Base-by-base conservation (phyloP, 2,113 vertebrate species). In the Mystacornis crossleyi region DNA sequence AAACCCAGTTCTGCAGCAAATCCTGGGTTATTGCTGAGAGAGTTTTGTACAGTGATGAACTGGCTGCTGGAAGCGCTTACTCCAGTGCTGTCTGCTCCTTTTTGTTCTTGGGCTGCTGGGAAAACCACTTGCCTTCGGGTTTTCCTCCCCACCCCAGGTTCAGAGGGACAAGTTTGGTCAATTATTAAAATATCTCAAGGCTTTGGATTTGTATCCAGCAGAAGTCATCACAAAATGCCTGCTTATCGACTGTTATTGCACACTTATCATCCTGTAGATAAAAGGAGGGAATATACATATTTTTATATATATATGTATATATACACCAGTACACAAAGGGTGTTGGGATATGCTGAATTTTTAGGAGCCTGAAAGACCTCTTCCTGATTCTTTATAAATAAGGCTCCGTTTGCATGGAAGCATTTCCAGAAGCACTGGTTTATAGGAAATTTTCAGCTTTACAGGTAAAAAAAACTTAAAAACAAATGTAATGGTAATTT, bases 121-220 rank as follows among this genome's bases (percentile, higher is more conserved):
- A 87, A 81, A 88, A 64, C 17, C 2, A 0, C 54, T 80, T 77
- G 67, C 85, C 36, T 96, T 88, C 0, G 1, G 34, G 48, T 74
- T 92, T 90, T 48, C 43, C 64, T 93, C 45, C 51, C 24, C 26
- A 47, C 9, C 21, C 45, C 1, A 1, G 71, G n/a, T 83, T 92
- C 34, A 70, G 78, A 78, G 55, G 67, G n/a, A 80, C 1, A 1
- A 8, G 31, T 93, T 82, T 83, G 36, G 65, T 95, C 64, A 86
- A 55, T 94, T 93, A 86, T 83, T 95, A 53, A 77, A 93, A 83
- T 81, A 70, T 40, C 55, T 83, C 26, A 80, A 81, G 72, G 82
- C 81, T 90, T 47, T 62, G 64, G 67, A 80, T 94, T 85, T 91
- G 45, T 18, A 73, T 83, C 43, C 47, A 70, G 50, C 12, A 80